Evolutionary conservation across 2,113 vertebrate species (phyloP), one percentile per base, ranked within the genome.

Genomic region (Pangasianodon hypophthalmus): DNA sequence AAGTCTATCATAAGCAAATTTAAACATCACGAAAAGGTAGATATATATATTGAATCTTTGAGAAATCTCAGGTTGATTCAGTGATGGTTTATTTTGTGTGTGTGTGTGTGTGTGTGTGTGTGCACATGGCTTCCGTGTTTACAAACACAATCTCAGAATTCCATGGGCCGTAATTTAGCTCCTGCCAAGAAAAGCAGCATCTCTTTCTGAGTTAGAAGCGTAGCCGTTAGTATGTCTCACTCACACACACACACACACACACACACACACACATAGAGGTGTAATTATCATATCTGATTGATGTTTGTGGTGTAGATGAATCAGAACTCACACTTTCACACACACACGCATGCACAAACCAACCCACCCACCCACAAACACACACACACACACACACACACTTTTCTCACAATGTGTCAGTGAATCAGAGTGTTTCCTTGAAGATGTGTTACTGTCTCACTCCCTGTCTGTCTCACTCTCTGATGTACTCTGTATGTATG

Each of bases 131-230:
- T 44, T 56, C 5, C 19, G n/a, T 97, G 96, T 97, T 97, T 97
- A 97, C 95, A 96, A 96, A 97, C 96, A 96, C 94, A 90, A 95
- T 95, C 95, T 94, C 95, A 96, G 94, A 95, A 96, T 95, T 96
- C 95, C 88, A 84, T 77, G 84, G 67, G 87, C 85, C 87, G 91
- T 96, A 96, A 95, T 94, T 94, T 94, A 96, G 96, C 92, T 64
- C 67, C 84, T 83, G 89, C 91, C 88, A 91, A 90, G 94, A 93
- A 75, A 9, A 92, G 44, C 91, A 94, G 94, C n/a, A 0, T 50
- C n/a, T 75, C 32, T 9, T 50, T 52, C 64, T 86, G 32, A 73
- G 6, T 41, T 73, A 37, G 13, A 32, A 71, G 67, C 13, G 14
- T 37, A 41, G 32, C 37, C 6, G 16, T 41, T 73, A 41, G 18